These are phyloP conservation scores for Frankliniella intonsa DNA, from an alignment of 2,888 invertebrate species.

Conservation along the genomic window DNA sequence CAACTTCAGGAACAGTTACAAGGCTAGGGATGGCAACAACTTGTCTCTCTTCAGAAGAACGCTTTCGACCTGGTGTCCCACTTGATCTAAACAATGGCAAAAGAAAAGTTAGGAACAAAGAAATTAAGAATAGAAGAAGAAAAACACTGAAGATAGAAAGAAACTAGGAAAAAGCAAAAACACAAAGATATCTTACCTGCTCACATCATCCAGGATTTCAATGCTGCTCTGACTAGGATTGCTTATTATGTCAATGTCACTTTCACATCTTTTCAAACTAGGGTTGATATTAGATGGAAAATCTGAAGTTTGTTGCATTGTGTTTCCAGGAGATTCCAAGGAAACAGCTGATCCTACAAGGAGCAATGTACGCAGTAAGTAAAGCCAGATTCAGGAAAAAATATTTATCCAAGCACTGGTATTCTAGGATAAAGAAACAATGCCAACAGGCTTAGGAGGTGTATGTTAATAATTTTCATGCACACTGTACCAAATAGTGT, in stretches of 20 bases:
- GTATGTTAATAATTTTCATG: too few relatives aligned
- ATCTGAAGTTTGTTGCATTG: slow-evolving; percentile 39
- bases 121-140: too few relatives aligned
- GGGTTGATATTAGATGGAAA: slow-evolving; percentile 27
- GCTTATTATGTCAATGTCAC: slow-evolving; percentile 65
- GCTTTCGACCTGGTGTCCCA: slow-evolving; percentile 47
- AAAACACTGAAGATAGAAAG: neutral
- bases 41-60: slow-evolving; percentile 52
- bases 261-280: slow-evolving; percentile 49
- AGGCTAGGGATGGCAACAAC: slow-evolving; percentile 48
- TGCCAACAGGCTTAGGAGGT: too few relatives aligned
- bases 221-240: slow-evolving; percentile 69
- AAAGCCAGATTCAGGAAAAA: too few relatives aligned
- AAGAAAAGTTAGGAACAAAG: neutral
- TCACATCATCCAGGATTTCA: slow-evolving; percentile 54
- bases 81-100: slow-evolving; percentile 37
- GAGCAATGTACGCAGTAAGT: neutral
- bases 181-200: slow-evolving; percentile 41
- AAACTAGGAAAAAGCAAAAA: neutral
- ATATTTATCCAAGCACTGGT: too few relatives aligned
- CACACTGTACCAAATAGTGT: too few relatives aligned
- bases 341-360: slow-evolving; percentile 47
- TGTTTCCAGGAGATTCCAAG: slow-evolving; percentile 40
- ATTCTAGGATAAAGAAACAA: too few relatives aligned
- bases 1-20: slow-evolving; percentile 48